Evolutionary conservation across 2,113 vertebrate species (phyloP).

Genomic region (Halichoeres trimaculatus): DNA sequence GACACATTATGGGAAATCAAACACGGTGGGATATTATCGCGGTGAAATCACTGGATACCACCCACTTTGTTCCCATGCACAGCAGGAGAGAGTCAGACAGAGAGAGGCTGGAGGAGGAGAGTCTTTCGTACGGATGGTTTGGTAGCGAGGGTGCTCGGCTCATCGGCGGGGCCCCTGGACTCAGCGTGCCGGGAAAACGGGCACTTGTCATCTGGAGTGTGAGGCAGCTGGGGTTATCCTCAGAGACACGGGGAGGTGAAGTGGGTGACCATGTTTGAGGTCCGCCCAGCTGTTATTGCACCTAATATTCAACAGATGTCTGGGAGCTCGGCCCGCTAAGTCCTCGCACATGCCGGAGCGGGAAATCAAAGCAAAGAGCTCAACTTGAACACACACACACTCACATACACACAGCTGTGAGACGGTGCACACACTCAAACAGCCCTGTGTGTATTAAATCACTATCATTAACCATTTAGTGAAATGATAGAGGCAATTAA

Average conservation of each 20-base stretch:
- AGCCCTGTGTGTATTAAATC: slow-evolving; percentile 64
- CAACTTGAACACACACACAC: slow-evolving; percentile 36
- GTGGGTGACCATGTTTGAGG: slow-evolving; percentile 84
- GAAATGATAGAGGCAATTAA: slow-evolving; percentile 73
- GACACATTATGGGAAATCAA: slow-evolving; percentile 78
- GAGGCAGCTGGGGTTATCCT: slow-evolving; percentile 82
- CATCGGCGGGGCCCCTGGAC: slow-evolving; percentile 39
- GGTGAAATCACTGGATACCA: slow-evolving; percentile 72
- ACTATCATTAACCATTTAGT: slow-evolving; percentile 78
- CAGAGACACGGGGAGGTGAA: slow-evolving; percentile 82
- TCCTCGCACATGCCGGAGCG: slow-evolving; percentile 74
- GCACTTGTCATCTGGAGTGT: slow-evolving; percentile 80
- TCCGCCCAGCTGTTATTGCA: slow-evolving; percentile 83
- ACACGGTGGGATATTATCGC: slow-evolving; percentile 68
- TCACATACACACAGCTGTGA: slow-evolving; percentile 54
- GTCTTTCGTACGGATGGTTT: slow-evolving; percentile 49
- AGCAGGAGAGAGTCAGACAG: slow-evolving; percentile 44
- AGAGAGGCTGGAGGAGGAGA: slow-evolving; percentile 37
- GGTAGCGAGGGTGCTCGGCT: slow-evolving; percentile 43
- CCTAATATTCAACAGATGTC: slow-evolving; percentile 84
- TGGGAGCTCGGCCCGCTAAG: slow-evolving; percentile 72
- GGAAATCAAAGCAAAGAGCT: slow-evolving; percentile 74
- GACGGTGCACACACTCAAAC: slow-evolving; percentile 54
- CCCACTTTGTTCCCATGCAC: slow-evolving; percentile 77
- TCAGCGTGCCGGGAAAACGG: slow-evolving; percentile 64